Percentiles rank a stretch among this genome's conserved stretches.
These are phyloP conservation scores for Protobothrops flavoviridis DNA, from an alignment of 2,113 vertebrate genomes.

Conservation along the genomic window DNA sequence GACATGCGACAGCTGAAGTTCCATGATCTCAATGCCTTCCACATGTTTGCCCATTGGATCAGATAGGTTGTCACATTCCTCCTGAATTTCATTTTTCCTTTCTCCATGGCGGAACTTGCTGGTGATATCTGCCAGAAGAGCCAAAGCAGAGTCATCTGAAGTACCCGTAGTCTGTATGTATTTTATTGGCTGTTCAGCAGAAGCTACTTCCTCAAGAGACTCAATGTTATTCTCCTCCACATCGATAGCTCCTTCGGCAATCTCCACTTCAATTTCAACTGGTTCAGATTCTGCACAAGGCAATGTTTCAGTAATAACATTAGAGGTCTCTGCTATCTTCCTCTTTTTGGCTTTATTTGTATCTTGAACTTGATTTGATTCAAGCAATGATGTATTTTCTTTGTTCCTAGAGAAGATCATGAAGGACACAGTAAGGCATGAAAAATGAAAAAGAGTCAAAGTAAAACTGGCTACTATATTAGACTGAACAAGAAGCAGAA, in stretches of 20 bases:
- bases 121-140: constrained; percentile 94
- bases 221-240: constrained; percentile 81
- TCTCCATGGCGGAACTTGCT: constrained; percentile 95
- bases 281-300: constrained; percentile 81
- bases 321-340: constrained; percentile 89
- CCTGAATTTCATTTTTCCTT: constrained; percentile 73
- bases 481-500: neutral
- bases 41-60: constrained; percentile 87
- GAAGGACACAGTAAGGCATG: constrained; percentile 12
- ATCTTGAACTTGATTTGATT: constrained; percentile 63
- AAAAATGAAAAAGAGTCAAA: neutral
- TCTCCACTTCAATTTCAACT: constrained; percentile 89
- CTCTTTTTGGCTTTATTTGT: constrained; percentile 83
- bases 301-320: constrained; percentile 88
- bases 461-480: neutral
- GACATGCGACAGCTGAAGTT: constrained; percentile 95
- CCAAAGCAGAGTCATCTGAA: constrained; percentile 92
- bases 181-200: constrained; percentile 76
- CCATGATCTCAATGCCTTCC: constrained; percentile 93
- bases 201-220: constrained; percentile 78
- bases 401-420: constrained; percentile 75
- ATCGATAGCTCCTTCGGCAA: constrained; percentile 80
- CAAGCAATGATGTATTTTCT: constrained; percentile 69
- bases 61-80: constrained; percentile 68
- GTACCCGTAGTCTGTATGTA: constrained; percentile 75